Evolutionary conservation across 2,888 invertebrate species (phyloP).

Genomic region (Hemicrepidius hirtus): DNA sequence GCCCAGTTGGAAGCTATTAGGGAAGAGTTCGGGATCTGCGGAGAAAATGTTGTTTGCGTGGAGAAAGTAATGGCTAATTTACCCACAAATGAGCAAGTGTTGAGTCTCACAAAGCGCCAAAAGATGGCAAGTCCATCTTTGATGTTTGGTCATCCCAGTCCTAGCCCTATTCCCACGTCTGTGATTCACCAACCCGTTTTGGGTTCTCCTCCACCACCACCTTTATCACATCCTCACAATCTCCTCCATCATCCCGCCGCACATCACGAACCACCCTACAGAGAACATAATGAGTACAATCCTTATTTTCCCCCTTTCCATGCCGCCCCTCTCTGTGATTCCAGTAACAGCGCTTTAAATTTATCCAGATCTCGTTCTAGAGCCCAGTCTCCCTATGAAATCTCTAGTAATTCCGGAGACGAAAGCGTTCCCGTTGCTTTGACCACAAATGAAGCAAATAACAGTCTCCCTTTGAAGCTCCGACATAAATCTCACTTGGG

Average conservation of each 20-base stretch:
- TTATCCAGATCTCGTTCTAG: conserved; percentile 75
- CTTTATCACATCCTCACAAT: conserved; percentile 72
- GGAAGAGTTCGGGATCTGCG: conserved; percentile 93
- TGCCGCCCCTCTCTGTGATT: conserved; percentile 62
- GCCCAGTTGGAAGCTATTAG: conserved; percentile 94
- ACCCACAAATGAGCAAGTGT: conserved; percentile 89
- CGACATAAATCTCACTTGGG: conserved; percentile 94
- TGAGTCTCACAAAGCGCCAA: conserved; percentile 87
- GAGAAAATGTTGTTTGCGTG: conserved; percentile 89
- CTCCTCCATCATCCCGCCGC: conserved; percentile 73
- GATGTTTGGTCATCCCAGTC: conserved; percentile 75
- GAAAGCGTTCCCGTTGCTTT: conserved; percentile 72
- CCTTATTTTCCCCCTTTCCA: conserved; percentile 63
- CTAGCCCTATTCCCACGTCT: conserved; percentile 75
- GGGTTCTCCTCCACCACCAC: conserved; percentile 73
- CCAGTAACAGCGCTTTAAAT: conserved; percentile 81
- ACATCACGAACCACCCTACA: conserved; percentile 73
- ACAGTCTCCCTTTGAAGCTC: conserved; percentile 90
- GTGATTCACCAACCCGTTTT: conserved; percentile 77
- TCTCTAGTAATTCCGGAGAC: conserved; percentile 83
- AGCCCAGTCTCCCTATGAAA: conserved; percentile 85
- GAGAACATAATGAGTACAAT: conserved; percentile 72
- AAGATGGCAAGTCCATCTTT: conserved; percentile 73
- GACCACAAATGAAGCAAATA: conserved; percentile 78
- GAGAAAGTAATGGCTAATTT: conserved; percentile 92